phyloP scores from a whole-genome alignment of 2,888 invertebrate species.

The Hypomecis atomaria region DNA sequence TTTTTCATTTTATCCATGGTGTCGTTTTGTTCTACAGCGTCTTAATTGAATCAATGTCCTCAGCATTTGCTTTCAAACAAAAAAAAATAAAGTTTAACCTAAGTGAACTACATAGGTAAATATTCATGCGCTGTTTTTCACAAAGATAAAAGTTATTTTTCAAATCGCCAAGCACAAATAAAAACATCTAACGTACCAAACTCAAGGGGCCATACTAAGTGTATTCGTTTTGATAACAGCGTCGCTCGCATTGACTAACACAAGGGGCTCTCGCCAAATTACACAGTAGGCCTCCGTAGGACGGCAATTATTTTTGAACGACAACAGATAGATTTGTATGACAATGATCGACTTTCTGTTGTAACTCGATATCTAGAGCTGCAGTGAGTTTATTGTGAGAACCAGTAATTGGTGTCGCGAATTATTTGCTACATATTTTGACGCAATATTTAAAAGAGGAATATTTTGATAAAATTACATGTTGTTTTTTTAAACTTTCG shows the following conservation, averaged over 20 bases:
- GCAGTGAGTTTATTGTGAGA: constrained; percentile 47
- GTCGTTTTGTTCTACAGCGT: no score
- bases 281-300: constrained; percentile 59
- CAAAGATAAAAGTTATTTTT: neutral
- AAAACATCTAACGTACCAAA: constrained; percentile 11
- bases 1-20: no score
- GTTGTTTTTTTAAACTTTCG: no score
- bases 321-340: constrained; percentile 84
- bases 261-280: constrained; percentile 75
- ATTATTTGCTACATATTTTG: constrained; percentile 31
- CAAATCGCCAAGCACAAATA: constrained; percentile 14
- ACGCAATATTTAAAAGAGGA: neutral
- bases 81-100: no score
- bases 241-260: constrained; percentile 61
- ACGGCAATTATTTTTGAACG: constrained; percentile 72
- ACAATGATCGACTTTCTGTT: constrained; percentile 76
- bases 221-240: constrained; percentile 58
- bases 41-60: no score
- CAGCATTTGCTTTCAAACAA: no score
- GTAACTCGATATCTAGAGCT: constrained; percentile 69
- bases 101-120: no score
- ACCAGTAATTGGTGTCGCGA: constrained; percentile 38
- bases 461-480: no score
- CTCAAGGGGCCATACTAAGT: constrained; percentile 49
- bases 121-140: no score